Evolutionary conservation across 2,797 vertebrate species (phyloP), one percentile per base, ranked within the genome.

Genomic region (Loris lydekkerianus): DNA sequence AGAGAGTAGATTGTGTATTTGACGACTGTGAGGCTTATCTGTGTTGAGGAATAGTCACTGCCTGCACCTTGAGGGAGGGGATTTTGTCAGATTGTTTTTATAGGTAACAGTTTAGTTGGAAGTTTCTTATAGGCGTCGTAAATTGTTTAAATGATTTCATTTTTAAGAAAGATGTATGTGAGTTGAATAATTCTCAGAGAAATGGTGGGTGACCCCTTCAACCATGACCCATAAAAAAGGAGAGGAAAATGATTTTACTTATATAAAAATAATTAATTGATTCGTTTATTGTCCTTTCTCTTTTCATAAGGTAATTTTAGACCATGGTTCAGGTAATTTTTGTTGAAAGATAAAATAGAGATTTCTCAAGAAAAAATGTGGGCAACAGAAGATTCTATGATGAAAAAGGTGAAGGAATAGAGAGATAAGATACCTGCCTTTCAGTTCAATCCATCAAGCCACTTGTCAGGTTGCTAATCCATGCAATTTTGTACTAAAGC

Each of bases 1-100:
- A 96, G 49, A 86, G 10, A 0, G 80, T 58, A 43, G 95, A 76
- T 93, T 96, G 69, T 81, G 69, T 93, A 43, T 83, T 94, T 80
- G 65, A 76, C 65, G 85, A 86, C 58, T 86, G 83, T 94, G 95
- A 97, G 94, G 94, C 89, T 97, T 96, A 87, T 98, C 69, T 53
- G 81, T 95, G 43, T 58, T 89, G 77, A 86, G 43, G 25, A 72
- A 58, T 90, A 93, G 86, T 95, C 91, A 21, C 84, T 92, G 87
- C 94, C 80, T 92, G 72, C 91, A 96, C 90, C 67, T 75, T 65
- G 61, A 40, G 17, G 84, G 83, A n/a, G 63, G 77, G 86, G 61
- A 86, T 56, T 0, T 34, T 40, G 70, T 76, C 21, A 43, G 21
- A 73, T 34, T 85, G 43, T 86, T 77, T 72, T 89, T 80, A 40